Conservation (phyloP, 2,888 invertebrate species). For the Cetonia aurata region DNA sequence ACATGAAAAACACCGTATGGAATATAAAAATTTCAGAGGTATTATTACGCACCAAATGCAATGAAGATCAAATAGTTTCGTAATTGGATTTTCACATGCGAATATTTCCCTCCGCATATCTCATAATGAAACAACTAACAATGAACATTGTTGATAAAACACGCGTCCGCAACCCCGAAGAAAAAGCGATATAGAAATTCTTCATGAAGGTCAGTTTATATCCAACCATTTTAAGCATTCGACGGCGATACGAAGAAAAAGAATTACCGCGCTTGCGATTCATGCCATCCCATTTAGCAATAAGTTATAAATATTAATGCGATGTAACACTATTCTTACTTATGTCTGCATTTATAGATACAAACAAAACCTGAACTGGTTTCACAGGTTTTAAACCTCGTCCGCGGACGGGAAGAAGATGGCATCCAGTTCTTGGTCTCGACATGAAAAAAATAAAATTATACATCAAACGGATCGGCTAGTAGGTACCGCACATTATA, state of each 20-base stretch:
- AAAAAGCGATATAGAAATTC: constrained; percentile 12
- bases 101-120: too few relatives aligned
- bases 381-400: constrained; percentile 37
- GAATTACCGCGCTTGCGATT: constrained; percentile 31
- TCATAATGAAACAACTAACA: not conserved
- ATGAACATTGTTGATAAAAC: constrained; percentile 8
- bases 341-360: constrained; percentile 42
- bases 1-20: too few relatives aligned
- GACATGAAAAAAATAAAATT: constrained; percentile 22
- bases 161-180: not conserved
- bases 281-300: constrained; percentile 24
- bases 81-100: too few relatives aligned
- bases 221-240: constrained; percentile 16
- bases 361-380: constrained; percentile 41
- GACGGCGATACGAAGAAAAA: constrained; percentile 16
- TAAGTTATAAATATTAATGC: constrained; percentile 39
- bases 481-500: constrained; percentile 5
- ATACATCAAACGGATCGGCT: constrained; percentile 28
- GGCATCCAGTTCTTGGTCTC: constrained; percentile 4
- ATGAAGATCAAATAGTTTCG: too few relatives aligned
- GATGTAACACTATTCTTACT: constrained; percentile 40
- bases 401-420: constrained; percentile 24
- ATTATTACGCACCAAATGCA: too few relatives aligned
- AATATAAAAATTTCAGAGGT: too few relatives aligned
- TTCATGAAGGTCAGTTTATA: not conserved